Percentiles rank a stretch among this genome's conserved stretches.
phyloP scores from a whole-genome alignment of 2,797 vertebrate genomes.

The Enteromius anoplus region DNA sequence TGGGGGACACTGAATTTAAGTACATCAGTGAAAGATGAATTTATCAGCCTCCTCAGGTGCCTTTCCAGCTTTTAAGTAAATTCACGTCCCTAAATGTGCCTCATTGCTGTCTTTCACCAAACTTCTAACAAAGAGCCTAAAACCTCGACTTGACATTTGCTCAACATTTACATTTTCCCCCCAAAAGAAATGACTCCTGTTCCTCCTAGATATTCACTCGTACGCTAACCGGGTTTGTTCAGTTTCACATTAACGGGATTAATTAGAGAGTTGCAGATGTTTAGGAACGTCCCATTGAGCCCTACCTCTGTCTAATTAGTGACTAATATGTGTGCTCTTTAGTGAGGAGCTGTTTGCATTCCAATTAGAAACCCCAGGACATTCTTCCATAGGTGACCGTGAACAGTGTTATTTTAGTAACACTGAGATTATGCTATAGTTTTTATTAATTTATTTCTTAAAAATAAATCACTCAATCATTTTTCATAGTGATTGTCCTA shows the following conservation, averaged over 20 bases:
- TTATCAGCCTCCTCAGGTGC: background rate
- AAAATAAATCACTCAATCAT: accelerated
- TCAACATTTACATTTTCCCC: constrained; percentile 7
- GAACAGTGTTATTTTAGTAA: background rate
- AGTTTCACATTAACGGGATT: constrained; percentile 40
- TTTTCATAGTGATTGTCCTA: background rate
- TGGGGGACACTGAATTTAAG: background rate
- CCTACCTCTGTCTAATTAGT: constrained; percentile 24
- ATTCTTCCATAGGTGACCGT: background rate
- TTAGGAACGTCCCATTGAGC: constrained; percentile 30
- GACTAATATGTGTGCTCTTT: constrained; percentile 9
- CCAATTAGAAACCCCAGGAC: constrained; percentile 6
- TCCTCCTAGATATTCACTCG: constrained; percentile 2
- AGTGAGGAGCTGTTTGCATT: constrained; percentile 21
- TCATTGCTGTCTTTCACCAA: background rate
- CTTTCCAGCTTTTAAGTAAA: background rate
- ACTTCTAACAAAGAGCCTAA: constrained; percentile 25
- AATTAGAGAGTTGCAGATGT: constrained; percentile 23
- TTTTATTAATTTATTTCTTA: background rate
- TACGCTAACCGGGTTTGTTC: constrained; percentile 6
- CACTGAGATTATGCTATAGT: background rate
- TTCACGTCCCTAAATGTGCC: constrained; percentile 12
- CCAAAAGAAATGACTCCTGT: background rate
- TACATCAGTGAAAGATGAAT: background rate
- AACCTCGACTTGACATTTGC: constrained; percentile 18